Percentiles rank a stretch among this genome's conserved stretches.
These are phyloP conservation scores for Campaea margaritaria DNA, from an alignment of 2,888 invertebrate genomes.

Conservation along the genomic window DNA sequence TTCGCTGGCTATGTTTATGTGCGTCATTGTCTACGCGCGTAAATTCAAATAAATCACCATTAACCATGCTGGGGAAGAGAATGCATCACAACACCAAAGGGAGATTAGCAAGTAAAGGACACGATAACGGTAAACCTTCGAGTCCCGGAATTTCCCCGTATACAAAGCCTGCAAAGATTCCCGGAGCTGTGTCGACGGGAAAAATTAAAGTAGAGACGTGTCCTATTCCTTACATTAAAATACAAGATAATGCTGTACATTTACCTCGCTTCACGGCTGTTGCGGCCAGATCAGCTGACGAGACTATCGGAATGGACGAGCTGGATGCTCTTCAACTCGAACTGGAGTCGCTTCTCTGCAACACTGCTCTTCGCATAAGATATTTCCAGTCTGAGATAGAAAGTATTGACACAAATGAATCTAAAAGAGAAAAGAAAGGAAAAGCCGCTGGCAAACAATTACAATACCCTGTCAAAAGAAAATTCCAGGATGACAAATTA, in stretches of 20 bases:
- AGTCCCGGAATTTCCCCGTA: slow-evolving; percentile 81
- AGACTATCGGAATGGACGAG: slow-evolving; percentile 94
- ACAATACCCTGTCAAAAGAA: slow-evolving; percentile 83
- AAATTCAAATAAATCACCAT: slow-evolving; percentile 63
- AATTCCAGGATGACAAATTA: slow-evolving; percentile 83
- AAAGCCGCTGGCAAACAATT: slow-evolving; percentile 83
- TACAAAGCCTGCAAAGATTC: slow-evolving; percentile 78
- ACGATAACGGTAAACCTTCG: slow-evolving; percentile 80
- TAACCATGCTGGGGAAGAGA: slow-evolving; percentile 77
- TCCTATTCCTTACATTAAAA: slow-evolving; percentile 88
- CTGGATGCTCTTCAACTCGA: slow-evolving; percentile 94
- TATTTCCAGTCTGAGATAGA: slow-evolving; percentile 91
- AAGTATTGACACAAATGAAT: slow-evolving; percentile 86
- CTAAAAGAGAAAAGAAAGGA: slow-evolving; percentile 81
- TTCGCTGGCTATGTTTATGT: slow-evolving; percentile 35
- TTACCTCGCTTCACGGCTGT: slow-evolving; percentile 89
- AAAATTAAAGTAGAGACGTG: slow-evolving; percentile 77
- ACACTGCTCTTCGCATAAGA: slow-evolving; percentile 91
- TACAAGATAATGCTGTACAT: slow-evolving; percentile 87
- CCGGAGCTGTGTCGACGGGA: slow-evolving; percentile 70
- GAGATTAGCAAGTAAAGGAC: slow-evolving; percentile 79
- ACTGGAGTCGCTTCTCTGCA: slow-evolving; percentile 93
- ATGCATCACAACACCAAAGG: slow-evolving; percentile 83
- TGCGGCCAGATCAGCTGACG: slow-evolving; percentile 88
- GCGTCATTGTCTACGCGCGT: slow-evolving; percentile 66